These are phyloP conservation scores for Hyppa rectilinea DNA, from an alignment of 2,888 invertebrate species.

Conservation along the genomic window DNA sequence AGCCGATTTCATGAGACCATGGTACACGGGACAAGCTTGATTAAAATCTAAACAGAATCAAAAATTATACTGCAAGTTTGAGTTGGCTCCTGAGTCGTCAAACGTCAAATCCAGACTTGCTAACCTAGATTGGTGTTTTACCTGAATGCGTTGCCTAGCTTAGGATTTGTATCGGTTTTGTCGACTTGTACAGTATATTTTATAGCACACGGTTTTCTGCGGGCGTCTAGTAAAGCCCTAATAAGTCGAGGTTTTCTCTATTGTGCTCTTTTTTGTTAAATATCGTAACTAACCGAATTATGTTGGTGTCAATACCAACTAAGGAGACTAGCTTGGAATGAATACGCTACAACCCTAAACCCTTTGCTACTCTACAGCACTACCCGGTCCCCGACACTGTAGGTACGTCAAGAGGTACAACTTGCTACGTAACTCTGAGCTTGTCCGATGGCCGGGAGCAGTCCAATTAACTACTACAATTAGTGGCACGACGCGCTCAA, in stretches of 20 bases:
- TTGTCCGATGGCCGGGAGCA: constrained; percentile 21
- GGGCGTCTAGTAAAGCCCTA: neutral
- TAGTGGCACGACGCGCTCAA: neutral
- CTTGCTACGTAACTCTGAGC: neutral
- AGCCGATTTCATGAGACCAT: neutral
- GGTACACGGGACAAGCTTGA: no score
- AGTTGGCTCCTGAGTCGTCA: no score
- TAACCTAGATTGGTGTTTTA: no score
- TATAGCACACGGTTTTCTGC: neutral
- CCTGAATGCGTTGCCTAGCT: no score
- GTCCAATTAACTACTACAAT: constrained; percentile 35
- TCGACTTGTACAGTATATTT: neutral
- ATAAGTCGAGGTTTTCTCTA: no score
- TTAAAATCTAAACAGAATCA: neutral
- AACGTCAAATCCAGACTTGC: no score
- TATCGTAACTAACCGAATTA: neutral
- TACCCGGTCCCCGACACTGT: neutral
- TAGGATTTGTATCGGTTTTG: no score
- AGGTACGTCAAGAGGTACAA: neutral
- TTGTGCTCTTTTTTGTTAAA: neutral
- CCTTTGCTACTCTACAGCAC: neutral
- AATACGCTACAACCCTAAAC: neutral
- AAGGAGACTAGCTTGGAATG: neutral
- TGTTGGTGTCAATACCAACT: neutral
- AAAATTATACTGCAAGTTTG: neutral